Evolutionary conservation across 1,140 invertebrate species (phyloP), one percentile per base, ranked within the genome.

Genomic region (Drosophila hydei): DNA sequence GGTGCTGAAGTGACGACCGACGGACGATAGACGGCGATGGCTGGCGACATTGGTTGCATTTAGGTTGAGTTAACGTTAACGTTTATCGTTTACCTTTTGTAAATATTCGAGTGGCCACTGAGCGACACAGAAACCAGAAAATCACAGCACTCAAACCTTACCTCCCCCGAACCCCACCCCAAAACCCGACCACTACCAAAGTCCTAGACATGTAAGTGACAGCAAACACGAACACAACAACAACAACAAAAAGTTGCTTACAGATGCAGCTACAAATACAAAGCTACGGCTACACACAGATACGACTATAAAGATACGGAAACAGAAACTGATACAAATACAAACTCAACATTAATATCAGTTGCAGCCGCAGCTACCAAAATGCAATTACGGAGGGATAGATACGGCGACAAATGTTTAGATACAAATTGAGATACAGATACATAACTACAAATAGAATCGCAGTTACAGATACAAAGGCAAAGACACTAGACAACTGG

Each of bases 51-150:
- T 80, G 74, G 73, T 77, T 88, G 81, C 81, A 87, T 87, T 87
- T 87, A 87, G 75, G 71, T 87, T 87, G 77, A 87, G 78, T 78
- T 85, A 72, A 71, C 58, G 59, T 85, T 84, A 64, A 72, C 72
- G 64, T 73, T 77, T 70, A 64, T 59, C 62, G 63, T 81, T 85
- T 87, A 87, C 83, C 38, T 42, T 87, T 87, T 88, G 81, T 88
- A 87, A 87, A 87, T 87, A 87, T 87, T 87, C 75, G 67, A 87
- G 63, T 63, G 77, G 50, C 63, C 65, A 56, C 58, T 50, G 48
- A 64, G 50, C 38, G 30, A 58, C 62, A 51, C 38, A 52, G 19
- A 62, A 42, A 30, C 33, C 25, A 50, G 33, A 38, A 36, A 67
- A 19, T 33, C 40, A 56, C 19, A 33, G 30, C 19, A 45, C 21